phyloP scores from a whole-genome alignment of 1,140 invertebrate genomes.

The Lamellibrachia luymesi region DNA sequence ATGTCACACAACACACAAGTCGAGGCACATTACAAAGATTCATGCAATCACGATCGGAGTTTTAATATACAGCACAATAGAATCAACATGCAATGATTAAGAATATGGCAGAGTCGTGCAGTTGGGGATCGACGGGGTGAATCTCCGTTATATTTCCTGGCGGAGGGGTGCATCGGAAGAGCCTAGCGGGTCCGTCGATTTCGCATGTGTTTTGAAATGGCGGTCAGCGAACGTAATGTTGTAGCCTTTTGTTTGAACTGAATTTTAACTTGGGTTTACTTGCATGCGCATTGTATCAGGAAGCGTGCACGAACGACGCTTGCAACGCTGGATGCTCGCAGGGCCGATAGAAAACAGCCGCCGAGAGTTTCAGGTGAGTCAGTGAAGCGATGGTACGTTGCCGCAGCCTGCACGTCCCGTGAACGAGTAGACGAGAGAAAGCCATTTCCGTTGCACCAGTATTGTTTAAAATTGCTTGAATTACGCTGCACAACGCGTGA shows the following conservation, averaged over 20 bases:
- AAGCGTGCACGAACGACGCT: not conserved
- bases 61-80: not conserved
- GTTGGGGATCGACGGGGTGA: not conserved
- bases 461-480: not conserved
- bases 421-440: not conserved
- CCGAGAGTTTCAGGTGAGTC: not conserved
- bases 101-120: not conserved
- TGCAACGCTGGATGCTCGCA: not conserved
- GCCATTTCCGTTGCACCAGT: not conserved
- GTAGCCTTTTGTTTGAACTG: not conserved
- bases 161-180: not conserved
- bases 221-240: not conserved
- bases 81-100: not conserved
- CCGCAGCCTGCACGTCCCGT: not conserved
- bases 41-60: not conserved
- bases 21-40: not conserved
- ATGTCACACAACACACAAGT: not conserved
- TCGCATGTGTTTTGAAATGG: not conserved
- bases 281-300: not conserved
- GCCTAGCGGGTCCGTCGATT: not conserved
- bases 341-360: not conserved
- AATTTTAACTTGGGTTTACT: not conserved
- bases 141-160: not conserved
- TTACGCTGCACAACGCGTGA: not conserved
- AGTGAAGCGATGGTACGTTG: not conserved